Conservation (phyloP, 2,113 vertebrate species). For the Alligator mississippiensis region DNA sequence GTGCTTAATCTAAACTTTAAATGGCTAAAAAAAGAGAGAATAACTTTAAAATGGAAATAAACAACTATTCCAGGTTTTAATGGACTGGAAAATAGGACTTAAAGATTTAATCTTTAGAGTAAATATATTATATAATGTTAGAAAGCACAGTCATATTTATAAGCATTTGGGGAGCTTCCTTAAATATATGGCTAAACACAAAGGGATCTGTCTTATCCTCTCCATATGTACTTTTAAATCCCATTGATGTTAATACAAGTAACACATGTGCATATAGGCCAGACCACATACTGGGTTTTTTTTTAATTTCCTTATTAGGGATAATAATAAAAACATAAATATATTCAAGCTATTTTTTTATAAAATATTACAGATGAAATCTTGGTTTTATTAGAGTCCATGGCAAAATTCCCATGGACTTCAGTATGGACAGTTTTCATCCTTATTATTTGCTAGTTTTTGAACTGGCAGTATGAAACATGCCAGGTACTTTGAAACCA, state of each 20-base stretch:
- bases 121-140: constrained; percentile 39
- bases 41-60: constrained; percentile 71
- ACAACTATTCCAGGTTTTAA: constrained; percentile 65
- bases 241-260: constrained; percentile 42
- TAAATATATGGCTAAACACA: constrained; percentile 45
- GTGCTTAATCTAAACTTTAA: constrained; percentile 42
- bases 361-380: constrained; percentile 34
- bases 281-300: constrained; percentile 8
- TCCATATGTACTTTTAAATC: constrained; percentile 61
- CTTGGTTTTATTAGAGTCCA: background rate
- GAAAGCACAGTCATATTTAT: constrained; percentile 62
- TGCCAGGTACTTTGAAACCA: background rate
- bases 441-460: background rate
- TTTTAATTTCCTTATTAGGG: constrained; percentile 57
- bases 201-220: constrained; percentile 52
- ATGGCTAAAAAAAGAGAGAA: constrained; percentile 36
- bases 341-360: constrained; percentile 38
- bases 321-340: constrained; percentile 66
- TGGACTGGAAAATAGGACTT: constrained; percentile 65
- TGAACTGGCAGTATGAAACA: background rate
- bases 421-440: background rate
- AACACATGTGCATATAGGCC: constrained; percentile 44
- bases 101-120: constrained; percentile 53
- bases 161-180: constrained; percentile 68
- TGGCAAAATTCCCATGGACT: background rate